Base-by-base conservation (phyloP, 2,888 invertebrate species). In the Epicampocera succincta region DNA sequence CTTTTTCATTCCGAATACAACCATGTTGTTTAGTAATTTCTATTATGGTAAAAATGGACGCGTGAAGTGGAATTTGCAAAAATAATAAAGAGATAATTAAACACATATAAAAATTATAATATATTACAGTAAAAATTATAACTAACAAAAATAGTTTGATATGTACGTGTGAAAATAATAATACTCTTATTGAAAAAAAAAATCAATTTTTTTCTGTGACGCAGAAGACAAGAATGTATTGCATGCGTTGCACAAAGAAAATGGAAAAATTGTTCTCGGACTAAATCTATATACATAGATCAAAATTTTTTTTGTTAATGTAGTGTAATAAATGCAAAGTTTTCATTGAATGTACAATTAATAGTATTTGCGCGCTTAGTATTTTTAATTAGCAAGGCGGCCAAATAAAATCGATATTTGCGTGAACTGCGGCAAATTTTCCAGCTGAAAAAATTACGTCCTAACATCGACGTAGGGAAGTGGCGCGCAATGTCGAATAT, bases 401-500 rank as follows among this genome's bases (percentile, higher is more conserved):
- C 21, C 69, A 69, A 82, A 78, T 66, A 82, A 81, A 78, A 82
- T 82, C 82, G 82, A 82, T 81, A 71, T 77, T 81, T 78, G 66
- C 68, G 25, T 60, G 11, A 73, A 52, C 72, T 73, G 60, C 40
- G 58, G 44, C 21, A 61, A 73, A 48, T 66, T 75, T 63, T 69
- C 79, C 38, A 63, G 50, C 44, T 38, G 65, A 40, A 54, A 61
- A 65, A 56, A 60, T 60, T 77, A 78, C 74, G 69, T 82, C 58
- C 82, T 66, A 38, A 74, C 40, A 56, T 65, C 60, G 66, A 63
- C 48, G 52, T 82, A 74, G 76, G 74, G 74, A 82, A 78, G 82
- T 82, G 82, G 82, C 82, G 82, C 82, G 82, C 78, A 82, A 82
- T 82, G 78, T 78, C 82, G 69, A 74, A 74, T 77, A 74, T 42